phyloP scores from a whole-genome alignment of 2,113 vertebrate genomes.

The Xenus cinereus region DNA sequence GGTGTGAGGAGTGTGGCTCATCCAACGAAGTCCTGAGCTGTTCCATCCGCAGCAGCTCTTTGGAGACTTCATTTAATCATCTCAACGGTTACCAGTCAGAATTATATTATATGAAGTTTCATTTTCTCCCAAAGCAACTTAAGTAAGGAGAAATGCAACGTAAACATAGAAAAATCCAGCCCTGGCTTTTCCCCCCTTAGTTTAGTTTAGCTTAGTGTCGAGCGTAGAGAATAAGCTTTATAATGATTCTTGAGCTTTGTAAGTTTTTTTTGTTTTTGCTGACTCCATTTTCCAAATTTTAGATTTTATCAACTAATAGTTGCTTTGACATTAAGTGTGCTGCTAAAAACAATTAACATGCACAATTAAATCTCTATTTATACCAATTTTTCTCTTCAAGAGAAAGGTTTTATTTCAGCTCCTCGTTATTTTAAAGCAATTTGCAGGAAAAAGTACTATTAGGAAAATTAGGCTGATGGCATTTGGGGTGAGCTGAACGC shows the following conservation, averaged over 20 bases:
- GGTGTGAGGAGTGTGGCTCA: neutral
- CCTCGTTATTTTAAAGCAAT: slow-evolving; percentile 25
- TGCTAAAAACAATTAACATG: neutral
- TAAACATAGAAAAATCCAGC: neutral
- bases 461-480: neutral
- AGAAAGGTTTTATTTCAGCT: slow-evolving; percentile 23
- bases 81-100: neutral
- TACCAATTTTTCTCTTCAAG: neutral
- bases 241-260: neutral
- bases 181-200: neutral
- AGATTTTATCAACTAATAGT: neutral
- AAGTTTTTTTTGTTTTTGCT: neutral
- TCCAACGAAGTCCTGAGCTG: neutral
- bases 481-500: neutral
- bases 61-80: neutral
- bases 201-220: neutral
- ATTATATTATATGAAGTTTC: neutral
- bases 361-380: neutral
- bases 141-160: neutral
- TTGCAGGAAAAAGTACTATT: neutral
- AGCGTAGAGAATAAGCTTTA: neutral
- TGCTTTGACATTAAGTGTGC: neutral
- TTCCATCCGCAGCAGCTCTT: neutral
- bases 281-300: neutral
- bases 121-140: neutral